Evolutionary conservation across 35 echinoderm and acorn worm genomes (phyloP).

Genomic region (Acanthaster planci): DNA sequence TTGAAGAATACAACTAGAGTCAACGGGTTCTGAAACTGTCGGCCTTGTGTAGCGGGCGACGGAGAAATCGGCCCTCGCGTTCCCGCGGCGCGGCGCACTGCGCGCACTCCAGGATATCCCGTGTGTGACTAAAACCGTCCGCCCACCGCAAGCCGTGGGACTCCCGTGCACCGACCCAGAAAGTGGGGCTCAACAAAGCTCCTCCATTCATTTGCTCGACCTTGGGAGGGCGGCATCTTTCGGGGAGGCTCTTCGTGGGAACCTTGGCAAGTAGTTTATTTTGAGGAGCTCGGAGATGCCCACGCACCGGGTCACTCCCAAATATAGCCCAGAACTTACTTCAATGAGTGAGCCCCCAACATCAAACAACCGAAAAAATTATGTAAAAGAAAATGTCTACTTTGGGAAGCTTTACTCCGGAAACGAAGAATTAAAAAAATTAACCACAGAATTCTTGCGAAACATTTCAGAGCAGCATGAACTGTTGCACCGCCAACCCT

Average conservation of each 20-base stretch:
- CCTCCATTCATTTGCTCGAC: background rate
- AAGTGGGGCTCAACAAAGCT: background rate
- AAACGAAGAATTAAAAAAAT: no score
- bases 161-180: no score
- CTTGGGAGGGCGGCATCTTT: background rate
- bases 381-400: no score
- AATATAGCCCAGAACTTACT: no score
- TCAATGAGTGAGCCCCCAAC: no score
- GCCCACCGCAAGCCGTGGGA: conserved; percentile 5
- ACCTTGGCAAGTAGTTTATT: background rate
- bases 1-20: no score
- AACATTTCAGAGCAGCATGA: no score
- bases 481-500: no score
- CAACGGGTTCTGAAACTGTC: background rate
- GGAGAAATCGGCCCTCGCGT: background rate
- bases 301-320: background rate
- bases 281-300: background rate
- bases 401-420: no score
- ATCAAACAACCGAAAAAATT: no score
- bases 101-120: background rate
- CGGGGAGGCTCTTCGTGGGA: no score
- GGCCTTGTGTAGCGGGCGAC: background rate
- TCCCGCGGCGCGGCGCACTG: background rate
- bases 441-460: no score
- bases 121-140: background rate